Base-by-base conservation (phyloP, 2,797 vertebrate genomes). In the Allochrocebus solatus region DNA sequence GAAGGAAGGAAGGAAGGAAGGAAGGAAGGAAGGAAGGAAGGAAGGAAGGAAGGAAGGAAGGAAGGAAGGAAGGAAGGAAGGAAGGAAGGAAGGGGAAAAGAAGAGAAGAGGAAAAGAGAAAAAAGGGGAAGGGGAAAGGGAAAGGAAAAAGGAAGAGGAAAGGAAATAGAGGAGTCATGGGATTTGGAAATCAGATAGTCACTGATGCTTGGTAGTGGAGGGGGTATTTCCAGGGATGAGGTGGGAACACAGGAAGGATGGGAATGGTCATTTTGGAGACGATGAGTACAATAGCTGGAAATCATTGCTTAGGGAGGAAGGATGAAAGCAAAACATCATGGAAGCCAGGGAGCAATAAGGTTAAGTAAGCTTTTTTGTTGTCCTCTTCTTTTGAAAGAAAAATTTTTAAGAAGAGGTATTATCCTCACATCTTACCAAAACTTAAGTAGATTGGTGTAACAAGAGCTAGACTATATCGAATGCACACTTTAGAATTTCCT, bases 11-110 rank as follows among this genome's bases (percentile, higher is more conserved):
- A 1, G 2, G 2, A 12, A 13, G 5, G 26, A 28, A 28, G 12
- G 11, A 2, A 5, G 24, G 8, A 0, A 22, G 19, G 19, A 2
- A 22, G 21, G 24, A 1, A 22, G 3, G 24, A 0, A 24, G 5
- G 4, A 5, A 2, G 12, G 4, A 5, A 2, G 2, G 10, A 1
- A 2, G 12, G 10, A 2, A 2, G 5, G 10, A 2, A 26, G 26
- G 10, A 0, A 5, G 5, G 24, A 4, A 28, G 11, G 10, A 2
- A 5, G 5, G 26, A 5, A 12, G 9, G 19, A 1, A 53, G 17
- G 17, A 4, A 53, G 6, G 24, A 2, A 21, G 1, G 22, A 1
- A 24, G 8, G 16, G 26, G 4, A 11, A n/a, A n/a, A n/a, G n/a
- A n/a, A n/a, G n/a, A n/a, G n/a, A n/a, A n/a, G n/a, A n/a, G n/a